phyloP scores from a whole-genome alignment of 1,140 invertebrate species.

The Procambarus clarkii region DNA sequence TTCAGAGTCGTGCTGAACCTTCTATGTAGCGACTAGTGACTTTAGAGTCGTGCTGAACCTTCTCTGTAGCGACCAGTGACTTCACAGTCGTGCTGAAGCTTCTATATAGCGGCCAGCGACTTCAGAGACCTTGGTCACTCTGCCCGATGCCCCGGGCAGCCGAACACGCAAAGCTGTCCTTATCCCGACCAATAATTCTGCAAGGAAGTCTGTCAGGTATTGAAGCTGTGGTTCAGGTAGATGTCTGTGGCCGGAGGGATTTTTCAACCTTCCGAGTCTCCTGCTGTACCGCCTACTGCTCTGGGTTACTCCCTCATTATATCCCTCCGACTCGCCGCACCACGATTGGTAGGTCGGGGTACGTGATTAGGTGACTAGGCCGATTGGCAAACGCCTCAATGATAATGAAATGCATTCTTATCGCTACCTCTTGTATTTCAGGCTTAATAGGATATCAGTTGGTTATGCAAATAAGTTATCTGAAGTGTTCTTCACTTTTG shows the following conservation, averaged over 20 bases:
- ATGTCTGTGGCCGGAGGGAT: conserved; percentile 22
- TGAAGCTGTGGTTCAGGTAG: conserved; percentile 40
- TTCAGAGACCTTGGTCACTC: neutral
- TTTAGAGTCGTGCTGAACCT: no score
- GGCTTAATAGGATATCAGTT: no score
- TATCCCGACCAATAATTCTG: conserved; percentile 47
- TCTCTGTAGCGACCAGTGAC: neutral
- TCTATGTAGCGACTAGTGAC: no score
- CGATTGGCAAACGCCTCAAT: neutral
- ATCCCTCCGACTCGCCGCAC: neutral
- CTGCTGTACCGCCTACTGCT: conserved; percentile 17
- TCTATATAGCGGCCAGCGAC: neutral
- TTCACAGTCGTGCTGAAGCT: neutral
- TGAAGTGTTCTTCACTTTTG: no score
- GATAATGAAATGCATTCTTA: neutral
- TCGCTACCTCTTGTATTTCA: no score
- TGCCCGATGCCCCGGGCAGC: conserved; percentile 15
- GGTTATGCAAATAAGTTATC: no score
- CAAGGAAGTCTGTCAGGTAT: conserved; percentile 33
- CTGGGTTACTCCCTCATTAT: conserved; percentile 31
- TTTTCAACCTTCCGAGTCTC: no score
- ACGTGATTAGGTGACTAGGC: conserved; percentile 32
- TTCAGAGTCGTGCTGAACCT: no score
- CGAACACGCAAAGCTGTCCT: conserved; percentile 36
- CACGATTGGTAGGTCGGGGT: conserved; percentile 22